phyloP scores from a whole-genome alignment of 2,888 invertebrate species.

The Mesorhabditis belari region DNA sequence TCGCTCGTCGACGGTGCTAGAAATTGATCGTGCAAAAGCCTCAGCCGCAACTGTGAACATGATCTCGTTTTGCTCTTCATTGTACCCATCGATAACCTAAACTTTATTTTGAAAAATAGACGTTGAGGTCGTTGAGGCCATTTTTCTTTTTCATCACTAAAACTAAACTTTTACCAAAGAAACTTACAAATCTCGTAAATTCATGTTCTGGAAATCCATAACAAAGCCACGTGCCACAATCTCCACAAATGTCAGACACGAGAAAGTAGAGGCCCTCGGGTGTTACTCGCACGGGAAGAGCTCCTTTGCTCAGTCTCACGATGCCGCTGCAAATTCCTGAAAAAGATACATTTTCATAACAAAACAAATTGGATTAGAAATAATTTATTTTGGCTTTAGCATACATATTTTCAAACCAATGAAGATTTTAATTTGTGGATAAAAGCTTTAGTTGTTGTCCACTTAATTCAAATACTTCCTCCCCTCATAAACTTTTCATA shows the following conservation, averaged over 20 bases:
- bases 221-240: neutral
- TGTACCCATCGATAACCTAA: neutral
- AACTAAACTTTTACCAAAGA: no score
- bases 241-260: neutral
- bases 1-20: neutral
- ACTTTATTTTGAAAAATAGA: no score
- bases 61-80: neutral
- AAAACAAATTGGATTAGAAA: no score
- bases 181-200: neutral
- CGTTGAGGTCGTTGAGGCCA: no score
- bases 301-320: neutral
- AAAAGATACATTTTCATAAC: no score
- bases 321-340: neutral
- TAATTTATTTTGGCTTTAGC: no score
- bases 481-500: no score
- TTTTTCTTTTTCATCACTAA: no score
- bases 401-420: no score
- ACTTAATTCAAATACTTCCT: no score
- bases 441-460: no score
- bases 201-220: neutral
- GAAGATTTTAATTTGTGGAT: no score
- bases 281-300: neutral
- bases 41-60: neutral
- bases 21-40: neutral
- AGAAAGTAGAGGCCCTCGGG: neutral